These are phyloP conservation scores for Dasyprocta punctata DNA, from an alignment of 2,113 vertebrate species.

Conservation along the genomic window DNA sequence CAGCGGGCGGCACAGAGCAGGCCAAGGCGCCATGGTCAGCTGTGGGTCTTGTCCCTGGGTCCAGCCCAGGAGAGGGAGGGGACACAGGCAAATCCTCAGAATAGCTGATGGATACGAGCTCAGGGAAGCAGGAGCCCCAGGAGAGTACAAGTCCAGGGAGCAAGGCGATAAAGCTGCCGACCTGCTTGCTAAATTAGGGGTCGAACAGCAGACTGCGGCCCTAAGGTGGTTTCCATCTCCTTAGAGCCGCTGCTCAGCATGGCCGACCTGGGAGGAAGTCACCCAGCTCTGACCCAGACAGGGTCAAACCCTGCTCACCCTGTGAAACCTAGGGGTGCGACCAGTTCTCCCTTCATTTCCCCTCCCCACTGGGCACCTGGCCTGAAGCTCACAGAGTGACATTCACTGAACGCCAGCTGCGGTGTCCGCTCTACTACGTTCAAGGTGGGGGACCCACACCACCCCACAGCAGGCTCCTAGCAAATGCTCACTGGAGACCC, in stretches of 20 bases:
- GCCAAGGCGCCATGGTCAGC: fast-evolving
- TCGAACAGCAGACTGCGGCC: background rate
- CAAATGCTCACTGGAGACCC: fast-evolving
- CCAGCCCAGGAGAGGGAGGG: background rate
- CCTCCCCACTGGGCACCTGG: background rate
- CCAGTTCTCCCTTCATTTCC: background rate
- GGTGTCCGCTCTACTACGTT: fast-evolving
- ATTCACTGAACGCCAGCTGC: fast-evolving
- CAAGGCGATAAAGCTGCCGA: fast-evolving
- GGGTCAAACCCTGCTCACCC: background rate
- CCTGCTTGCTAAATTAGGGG: fast-evolving
- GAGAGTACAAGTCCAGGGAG: background rate
- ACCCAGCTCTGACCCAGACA: background rate
- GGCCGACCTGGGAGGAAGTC: no score
- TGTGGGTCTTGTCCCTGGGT: background rate
- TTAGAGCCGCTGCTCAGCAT: background rate
- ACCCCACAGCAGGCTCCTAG: background rate
- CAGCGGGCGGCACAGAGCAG: fast-evolving
- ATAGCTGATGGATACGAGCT: fast-evolving
- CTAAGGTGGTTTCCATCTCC: background rate
- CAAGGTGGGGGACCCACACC: no score
- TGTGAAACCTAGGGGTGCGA: no score
- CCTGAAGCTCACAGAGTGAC: background rate
- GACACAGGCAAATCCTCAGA: background rate
- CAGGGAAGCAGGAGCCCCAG: background rate